Evolutionary conservation across 1,140 invertebrate genomes (phyloP).

Genomic region (Leptestheria dahalacensis): DNA sequence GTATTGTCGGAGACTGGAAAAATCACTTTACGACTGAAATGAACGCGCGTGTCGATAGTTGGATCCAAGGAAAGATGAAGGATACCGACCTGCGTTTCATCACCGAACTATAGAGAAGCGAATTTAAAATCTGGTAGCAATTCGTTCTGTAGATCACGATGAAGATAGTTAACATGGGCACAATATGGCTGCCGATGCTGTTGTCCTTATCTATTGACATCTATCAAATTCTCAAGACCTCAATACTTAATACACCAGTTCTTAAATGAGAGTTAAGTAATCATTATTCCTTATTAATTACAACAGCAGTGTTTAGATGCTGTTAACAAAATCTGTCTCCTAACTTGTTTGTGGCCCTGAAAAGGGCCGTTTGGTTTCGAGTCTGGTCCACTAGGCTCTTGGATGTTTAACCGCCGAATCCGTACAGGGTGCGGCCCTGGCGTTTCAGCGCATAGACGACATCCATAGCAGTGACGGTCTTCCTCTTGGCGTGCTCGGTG

Average conservation of each 20-base stretch:
- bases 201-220: no score
- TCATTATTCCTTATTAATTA: no score
- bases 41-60: constrained; percentile 25
- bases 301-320: no score
- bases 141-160: no score
- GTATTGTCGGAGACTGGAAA: constrained; percentile 29
- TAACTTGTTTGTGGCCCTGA: constrained; percentile 24
- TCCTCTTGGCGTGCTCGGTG: constrained; percentile 66
- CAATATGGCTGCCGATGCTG: no score
- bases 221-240: no score
- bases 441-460: constrained; percentile 72
- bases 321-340: neutral
- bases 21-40: constrained; percentile 29
- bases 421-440: no score
- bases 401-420: constrained; percentile 37
- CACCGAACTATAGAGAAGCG: constrained; percentile 9
- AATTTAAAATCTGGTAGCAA: no score
- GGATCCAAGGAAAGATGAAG: constrained; percentile 19
- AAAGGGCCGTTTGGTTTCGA: constrained; percentile 25
- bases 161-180: no score
- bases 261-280: no score
- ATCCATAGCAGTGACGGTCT: constrained; percentile 72
- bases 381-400: neutral
- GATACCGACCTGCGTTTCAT: constrained; percentile 17
- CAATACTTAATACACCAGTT: no score